Percentiles rank a stretch among this genome's conserved stretches.
These are phyloP conservation scores for Megamerina dolium DNA, from an alignment of 2,888 invertebrate genomes.

Conservation along the genomic window DNA sequence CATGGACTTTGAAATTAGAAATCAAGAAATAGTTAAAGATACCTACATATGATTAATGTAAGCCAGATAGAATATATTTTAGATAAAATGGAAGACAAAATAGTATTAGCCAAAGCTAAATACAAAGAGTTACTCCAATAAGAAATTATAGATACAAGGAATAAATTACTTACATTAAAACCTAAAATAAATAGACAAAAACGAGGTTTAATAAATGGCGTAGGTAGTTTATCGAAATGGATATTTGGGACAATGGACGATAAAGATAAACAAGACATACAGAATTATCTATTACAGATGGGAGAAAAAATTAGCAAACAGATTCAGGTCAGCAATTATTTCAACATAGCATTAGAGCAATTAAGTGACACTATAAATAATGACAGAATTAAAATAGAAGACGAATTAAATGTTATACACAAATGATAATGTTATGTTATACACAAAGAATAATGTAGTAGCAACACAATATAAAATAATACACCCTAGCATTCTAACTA, in stretches of 20 bases:
- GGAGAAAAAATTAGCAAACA: constrained; percentile 4
- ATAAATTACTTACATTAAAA: too few relatives aligned
- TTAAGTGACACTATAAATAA: constrained; percentile 3
- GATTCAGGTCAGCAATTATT: constrained; percentile 1
- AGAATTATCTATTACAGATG: not conserved
- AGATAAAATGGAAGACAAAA: constrained; percentile 10
- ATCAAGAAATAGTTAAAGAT: constrained; percentile 13
- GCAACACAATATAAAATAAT: constrained; percentile 13
- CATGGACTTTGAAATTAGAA: constrained; percentile 11
- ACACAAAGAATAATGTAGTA: constrained; percentile 9
- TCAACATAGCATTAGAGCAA: too few relatives aligned
- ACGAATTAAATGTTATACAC: constrained; percentile 7
- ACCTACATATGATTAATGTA: constrained; percentile 9
- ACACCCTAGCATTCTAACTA: constrained; percentile 11
- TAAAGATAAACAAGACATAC: too few relatives aligned
- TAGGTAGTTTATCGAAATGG: constrained; percentile 14
- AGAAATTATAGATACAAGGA: too few relatives aligned
- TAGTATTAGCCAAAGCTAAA: constrained; percentile 7
- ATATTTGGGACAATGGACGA: too few relatives aligned
- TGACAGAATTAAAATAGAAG: constrained; percentile 7
- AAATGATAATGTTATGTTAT: too few relatives aligned
- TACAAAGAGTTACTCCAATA: too few relatives aligned
- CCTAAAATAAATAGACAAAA: constrained; percentile 11
- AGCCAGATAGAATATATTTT: constrained; percentile 9
- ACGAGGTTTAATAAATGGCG: constrained; percentile 14